Evolutionary conservation across 2,797 vertebrate species (phyloP).

Genomic region (Lepilemur septentrionalis): DNA sequence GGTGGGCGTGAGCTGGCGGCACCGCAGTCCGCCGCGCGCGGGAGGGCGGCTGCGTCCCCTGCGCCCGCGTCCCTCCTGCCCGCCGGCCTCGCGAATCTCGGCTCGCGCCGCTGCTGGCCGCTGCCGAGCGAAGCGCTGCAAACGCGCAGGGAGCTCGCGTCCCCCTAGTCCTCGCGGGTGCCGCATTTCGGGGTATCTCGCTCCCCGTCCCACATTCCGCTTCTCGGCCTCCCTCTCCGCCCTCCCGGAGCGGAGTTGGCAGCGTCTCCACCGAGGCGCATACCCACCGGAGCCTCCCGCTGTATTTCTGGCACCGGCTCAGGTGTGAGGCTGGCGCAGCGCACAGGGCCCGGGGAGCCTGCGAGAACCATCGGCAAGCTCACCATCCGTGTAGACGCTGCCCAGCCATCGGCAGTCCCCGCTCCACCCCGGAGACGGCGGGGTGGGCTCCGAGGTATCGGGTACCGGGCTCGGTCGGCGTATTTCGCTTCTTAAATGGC

Average conservation of each 20-base stretch:
- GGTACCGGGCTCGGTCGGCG: not conserved
- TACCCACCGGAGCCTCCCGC: not conserved
- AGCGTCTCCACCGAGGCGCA: not conserved
- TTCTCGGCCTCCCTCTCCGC: not conserved
- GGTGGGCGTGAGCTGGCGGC: not conserved
- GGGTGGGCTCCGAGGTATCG: not conserved
- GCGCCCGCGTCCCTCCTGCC: not conserved
- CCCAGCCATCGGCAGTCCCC: not conserved
- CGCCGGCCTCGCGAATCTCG: slow-evolving; percentile 16
- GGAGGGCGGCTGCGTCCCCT: not conserved
- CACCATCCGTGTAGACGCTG: not conserved
- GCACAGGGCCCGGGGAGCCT: not conserved
- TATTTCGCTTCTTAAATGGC: slow-evolving; percentile 45
- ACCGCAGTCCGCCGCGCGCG: not conserved
- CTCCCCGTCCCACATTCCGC: not conserved
- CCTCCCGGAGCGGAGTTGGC: not conserved
- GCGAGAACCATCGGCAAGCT: slow-evolving; percentile 36
- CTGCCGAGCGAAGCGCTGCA: slow-evolving; percentile 46
- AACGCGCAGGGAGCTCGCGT: not conserved
- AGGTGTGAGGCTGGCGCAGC: slow-evolving; percentile 49
- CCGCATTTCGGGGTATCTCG: not conserved
- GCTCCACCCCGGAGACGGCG: not conserved
- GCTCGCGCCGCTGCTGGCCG: slow-evolving; percentile 13
- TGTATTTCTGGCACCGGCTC: slow-evolving; percentile 32
- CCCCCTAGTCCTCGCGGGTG: not conserved